These are phyloP conservation scores for Callospermophilus lateralis DNA, from an alignment of 2,113 vertebrate species.

Conservation along the genomic window DNA sequence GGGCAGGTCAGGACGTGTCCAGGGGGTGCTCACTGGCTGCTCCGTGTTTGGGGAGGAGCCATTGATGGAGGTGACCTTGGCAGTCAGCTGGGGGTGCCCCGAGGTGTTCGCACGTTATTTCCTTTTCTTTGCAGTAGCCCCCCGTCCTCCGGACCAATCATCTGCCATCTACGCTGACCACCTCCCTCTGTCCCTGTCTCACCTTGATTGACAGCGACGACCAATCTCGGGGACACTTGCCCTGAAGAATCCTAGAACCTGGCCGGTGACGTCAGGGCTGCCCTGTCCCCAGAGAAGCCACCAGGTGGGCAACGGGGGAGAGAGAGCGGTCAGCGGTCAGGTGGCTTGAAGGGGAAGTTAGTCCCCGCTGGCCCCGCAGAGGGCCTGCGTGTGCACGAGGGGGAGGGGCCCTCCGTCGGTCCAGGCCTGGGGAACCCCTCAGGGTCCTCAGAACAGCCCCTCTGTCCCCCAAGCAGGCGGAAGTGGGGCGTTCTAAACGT, in stretches of 20 bases:
- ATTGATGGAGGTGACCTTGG: too few relatives aligned
- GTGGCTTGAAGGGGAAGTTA: not conserved
- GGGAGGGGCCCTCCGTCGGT: not conserved
- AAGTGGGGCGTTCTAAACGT: not conserved
- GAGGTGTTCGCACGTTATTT: too few relatives aligned
- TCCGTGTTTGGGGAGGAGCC: too few relatives aligned
- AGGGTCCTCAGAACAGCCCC: not conserved
- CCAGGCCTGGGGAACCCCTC: not conserved
- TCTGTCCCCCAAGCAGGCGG: not conserved
- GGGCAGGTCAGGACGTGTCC: rapidly evolving
- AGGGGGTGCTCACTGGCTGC: too few relatives aligned
- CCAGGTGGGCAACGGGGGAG: not conserved
- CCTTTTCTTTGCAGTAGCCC: too few relatives aligned
- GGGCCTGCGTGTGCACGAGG: rapidly evolving
- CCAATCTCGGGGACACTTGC: not conserved
- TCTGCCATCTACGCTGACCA: too few relatives aligned
- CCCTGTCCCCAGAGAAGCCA: not conserved
- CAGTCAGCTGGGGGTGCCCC: too few relatives aligned
- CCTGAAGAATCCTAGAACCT: not conserved
- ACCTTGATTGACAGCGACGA: not conserved
- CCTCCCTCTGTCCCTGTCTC: too few relatives aligned
- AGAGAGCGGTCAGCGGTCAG: not conserved
- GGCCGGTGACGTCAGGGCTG: not conserved
- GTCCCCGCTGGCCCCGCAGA: not conserved
- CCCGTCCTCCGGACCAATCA: too few relatives aligned